Evolutionary conservation across 2,113 vertebrate species (phyloP).

Genomic region (Microtus oregoni): DNA sequence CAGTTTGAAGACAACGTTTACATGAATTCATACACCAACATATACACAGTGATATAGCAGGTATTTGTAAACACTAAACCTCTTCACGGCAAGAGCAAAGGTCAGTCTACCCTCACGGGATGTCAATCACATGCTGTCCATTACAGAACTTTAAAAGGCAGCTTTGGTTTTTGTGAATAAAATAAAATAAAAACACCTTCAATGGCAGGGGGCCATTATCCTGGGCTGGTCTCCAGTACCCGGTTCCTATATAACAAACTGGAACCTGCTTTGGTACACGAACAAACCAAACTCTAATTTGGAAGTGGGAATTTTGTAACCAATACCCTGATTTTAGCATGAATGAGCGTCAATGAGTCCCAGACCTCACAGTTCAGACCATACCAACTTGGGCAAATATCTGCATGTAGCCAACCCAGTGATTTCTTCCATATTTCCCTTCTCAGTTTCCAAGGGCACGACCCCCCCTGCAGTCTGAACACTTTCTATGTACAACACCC

Average conservation of each 20-base stretch:
- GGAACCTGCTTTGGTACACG: background rate
- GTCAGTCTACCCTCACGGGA: background rate
- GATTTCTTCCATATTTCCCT: background rate
- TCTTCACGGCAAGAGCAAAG: conserved; percentile 2
- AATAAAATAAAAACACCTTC: background rate
- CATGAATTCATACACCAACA: background rate
- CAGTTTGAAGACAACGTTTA: background rate
- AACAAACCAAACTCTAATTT: background rate
- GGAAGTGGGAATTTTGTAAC: background rate
- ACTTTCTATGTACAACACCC: background rate
- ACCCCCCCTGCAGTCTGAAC: background rate
- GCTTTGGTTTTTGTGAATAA: conserved; percentile 72
- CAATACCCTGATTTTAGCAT: background rate
- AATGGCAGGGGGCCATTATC: background rate
- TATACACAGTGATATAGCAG: background rate
- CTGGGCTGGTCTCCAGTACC: background rate
- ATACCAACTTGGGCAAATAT: too few species aligned
- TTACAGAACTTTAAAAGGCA: background rate
- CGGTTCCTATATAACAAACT: background rate
- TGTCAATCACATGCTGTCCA: background rate
- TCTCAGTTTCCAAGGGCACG: background rate
- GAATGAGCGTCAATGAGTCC: background rate
- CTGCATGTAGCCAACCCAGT: too few species aligned
- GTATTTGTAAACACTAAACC: background rate
- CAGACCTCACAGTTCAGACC: background rate